A percentile compares a stretch with the other conserved stretches of the same genome.
phyloP scores from a whole-genome alignment of 1,140 invertebrate species.

The Bombus superbus region DNA sequence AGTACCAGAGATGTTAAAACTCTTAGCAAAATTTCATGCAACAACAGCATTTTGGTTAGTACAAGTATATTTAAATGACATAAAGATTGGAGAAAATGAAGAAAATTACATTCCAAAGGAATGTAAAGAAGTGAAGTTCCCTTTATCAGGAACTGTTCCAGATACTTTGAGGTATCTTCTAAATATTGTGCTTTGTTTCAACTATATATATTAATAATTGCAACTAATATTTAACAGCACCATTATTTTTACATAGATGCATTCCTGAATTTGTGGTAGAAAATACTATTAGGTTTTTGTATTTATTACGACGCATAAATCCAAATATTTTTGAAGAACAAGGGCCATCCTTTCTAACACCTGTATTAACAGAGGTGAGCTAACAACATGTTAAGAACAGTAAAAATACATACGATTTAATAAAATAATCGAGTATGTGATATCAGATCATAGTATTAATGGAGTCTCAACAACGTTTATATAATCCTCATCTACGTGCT shows the following conservation, averaged over 20 bases:
- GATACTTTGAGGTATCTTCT: slow-evolving; percentile 85
- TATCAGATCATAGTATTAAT: slow-evolving; percentile 83
- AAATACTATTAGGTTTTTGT: slow-evolving; percentile 92
- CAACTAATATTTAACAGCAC: background rate
- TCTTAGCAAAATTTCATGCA: slow-evolving; percentile 90
- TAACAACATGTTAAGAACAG: background rate
- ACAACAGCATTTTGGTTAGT: slow-evolving; percentile 93
- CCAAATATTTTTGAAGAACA: slow-evolving; percentile 85
- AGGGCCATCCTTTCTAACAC: slow-evolving; percentile 85
- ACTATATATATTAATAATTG: slow-evolving; percentile 9
- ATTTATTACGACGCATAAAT: slow-evolving; percentile 87
- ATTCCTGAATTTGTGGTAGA: slow-evolving; percentile 96
- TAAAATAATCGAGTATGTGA: slow-evolving; percentile 27
- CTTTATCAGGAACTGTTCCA: slow-evolving; percentile 85
- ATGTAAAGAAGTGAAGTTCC: slow-evolving; percentile 85
- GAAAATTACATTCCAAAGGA: slow-evolving; percentile 83
- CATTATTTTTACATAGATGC: slow-evolving; percentile 77
- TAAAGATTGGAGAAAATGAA: slow-evolving; percentile 69
- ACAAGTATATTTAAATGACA: slow-evolving; percentile 87
- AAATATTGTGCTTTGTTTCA: background rate
- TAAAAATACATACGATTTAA: background rate
- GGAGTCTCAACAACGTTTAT: slow-evolving; percentile 90
- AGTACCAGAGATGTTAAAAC: slow-evolving; percentile 87
- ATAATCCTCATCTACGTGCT: slow-evolving; percentile 97
- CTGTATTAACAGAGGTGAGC: slow-evolving; percentile 88